Evolutionary conservation across 2,797 vertebrate genomes (phyloP).

Genomic region (Strix occidentalis): DNA sequence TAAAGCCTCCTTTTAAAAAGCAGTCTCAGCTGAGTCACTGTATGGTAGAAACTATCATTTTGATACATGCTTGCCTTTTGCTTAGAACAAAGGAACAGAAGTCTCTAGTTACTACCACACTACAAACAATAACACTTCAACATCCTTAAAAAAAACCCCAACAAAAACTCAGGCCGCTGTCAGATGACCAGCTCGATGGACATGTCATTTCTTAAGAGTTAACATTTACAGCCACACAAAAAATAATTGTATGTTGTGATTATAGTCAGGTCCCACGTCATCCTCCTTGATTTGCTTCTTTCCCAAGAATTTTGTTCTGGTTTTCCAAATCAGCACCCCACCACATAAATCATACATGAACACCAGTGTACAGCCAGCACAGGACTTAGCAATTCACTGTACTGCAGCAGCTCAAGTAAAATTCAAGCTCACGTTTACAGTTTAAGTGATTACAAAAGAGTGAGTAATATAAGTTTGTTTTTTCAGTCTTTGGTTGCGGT

Average conservation of each 20-base stretch:
- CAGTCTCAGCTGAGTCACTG: background rate
- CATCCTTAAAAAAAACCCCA: background rate
- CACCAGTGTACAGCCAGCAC: fast-evolving
- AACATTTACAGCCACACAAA: background rate
- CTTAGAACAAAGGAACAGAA: background rate
- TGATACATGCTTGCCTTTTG: background rate
- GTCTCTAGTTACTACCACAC: background rate
- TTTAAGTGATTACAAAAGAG: background rate
- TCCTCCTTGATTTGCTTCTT: background rate
- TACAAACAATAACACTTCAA: background rate
- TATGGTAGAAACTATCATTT: background rate
- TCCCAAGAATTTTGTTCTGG: background rate
- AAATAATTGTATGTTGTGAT: background rate
- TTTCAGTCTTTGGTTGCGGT: background rate
- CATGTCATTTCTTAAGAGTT: background rate
- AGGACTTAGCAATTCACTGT: background rate
- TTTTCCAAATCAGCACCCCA: background rate
- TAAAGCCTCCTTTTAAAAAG: background rate
- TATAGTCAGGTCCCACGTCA: background rate
- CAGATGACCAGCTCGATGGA: background rate
- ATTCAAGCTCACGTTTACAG: background rate
- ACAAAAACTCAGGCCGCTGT: background rate
- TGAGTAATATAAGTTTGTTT: background rate
- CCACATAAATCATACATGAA: background rate
- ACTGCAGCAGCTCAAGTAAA: background rate